A percentile compares a stretch with the other conserved stretches of the same genome.
Evolutionary conservation across 2,113 vertebrate species (phyloP).

Genomic region (Guaruba guarouba): DNA sequence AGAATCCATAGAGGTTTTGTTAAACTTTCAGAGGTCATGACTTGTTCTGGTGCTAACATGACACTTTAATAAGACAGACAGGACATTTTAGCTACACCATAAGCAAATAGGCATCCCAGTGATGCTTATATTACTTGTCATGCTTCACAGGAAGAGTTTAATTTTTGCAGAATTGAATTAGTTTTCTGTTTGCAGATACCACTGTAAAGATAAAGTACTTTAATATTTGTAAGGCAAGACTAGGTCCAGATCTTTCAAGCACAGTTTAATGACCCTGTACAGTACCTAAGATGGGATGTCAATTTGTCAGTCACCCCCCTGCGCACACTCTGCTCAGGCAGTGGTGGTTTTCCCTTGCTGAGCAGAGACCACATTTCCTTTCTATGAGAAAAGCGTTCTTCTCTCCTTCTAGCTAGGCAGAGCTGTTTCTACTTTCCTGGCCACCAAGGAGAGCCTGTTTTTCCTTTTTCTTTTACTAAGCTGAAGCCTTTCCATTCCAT

Average conservation of each 20-base stretch:
- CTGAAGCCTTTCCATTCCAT: neutral
- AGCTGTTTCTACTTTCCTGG: neutral
- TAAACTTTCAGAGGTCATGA: neutral
- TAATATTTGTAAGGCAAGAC: neutral
- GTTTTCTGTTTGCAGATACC: neutral
- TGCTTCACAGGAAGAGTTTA: neutral
- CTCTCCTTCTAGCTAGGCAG: neutral
- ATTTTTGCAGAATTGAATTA: neutral
- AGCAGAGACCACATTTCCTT: neutral
- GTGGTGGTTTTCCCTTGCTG: neutral
- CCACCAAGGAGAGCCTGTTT: neutral
- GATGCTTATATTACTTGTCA: neutral
- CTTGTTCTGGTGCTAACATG: neutral
- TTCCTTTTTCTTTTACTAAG: neutral
- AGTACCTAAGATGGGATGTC: neutral
- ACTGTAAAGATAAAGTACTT: neutral
- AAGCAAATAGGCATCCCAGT: neutral
- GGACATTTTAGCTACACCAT: neutral
- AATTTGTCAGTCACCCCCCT: neutral
- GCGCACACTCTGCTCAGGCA: accelerated
- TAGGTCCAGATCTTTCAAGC: neutral
- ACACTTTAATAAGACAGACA: neutral
- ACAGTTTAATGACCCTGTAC: neutral
- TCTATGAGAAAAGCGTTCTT: neutral
- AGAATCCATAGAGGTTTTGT: neutral